A percentile compares a stretch with the other conserved stretches of the same genome.
These are phyloP conservation scores for Lepilemur ruficaudatus DNA, from an alignment of 2,797 vertebrate species.

Conservation along the genomic window DNA sequence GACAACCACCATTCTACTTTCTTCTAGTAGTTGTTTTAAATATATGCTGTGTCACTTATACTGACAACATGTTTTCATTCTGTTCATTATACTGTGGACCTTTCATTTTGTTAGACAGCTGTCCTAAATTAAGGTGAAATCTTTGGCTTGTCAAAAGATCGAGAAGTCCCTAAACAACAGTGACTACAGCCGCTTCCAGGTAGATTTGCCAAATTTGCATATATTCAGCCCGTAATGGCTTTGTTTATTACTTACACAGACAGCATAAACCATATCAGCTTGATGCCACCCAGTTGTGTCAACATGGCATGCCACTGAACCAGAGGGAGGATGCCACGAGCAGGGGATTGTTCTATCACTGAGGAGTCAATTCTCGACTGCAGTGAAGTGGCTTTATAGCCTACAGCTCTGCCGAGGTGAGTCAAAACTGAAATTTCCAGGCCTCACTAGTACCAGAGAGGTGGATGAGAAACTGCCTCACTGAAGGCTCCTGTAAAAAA, in stretches of 20 bases:
- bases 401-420: neutral
- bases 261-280: neutral
- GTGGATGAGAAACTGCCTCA: neutral
- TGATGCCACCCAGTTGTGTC: neutral
- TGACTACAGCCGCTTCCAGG: neutral
- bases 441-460: neutral
- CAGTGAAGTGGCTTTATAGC: neutral
- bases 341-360: neutral
- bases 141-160: neutral
- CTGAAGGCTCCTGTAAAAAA: neutral
- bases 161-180: neutral
- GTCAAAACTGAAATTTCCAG: neutral
- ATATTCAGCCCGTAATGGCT: neutral
- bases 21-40: neutral
- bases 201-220: neutral
- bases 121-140: neutral
- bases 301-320: neutral
- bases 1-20: neutral
- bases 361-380: neutral
- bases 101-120: neutral
- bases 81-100: neutral
- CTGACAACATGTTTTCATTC: neutral
- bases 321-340: neutral
- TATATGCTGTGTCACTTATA: neutral
- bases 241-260: neutral